Evolutionary conservation across 1,140 invertebrate species (phyloP).

Genomic region (Bombus confusus): DNA sequence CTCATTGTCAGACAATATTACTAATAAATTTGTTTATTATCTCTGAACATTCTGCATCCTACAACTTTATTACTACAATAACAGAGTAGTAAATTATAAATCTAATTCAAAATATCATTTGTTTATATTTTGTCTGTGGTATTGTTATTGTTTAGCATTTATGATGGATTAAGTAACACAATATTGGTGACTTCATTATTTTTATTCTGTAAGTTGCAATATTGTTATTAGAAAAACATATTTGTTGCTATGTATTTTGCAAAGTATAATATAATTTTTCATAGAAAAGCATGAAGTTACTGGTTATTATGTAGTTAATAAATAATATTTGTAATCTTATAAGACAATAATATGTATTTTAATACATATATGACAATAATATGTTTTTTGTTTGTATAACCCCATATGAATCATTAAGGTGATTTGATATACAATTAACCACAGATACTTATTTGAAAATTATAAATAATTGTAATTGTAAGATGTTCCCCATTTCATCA

Average conservation of each 20-base stretch:
- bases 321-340: neutral
- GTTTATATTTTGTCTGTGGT: neutral
- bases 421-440: neutral
- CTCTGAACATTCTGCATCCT: neutral
- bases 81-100: neutral
- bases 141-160: slow-evolving; percentile 20
- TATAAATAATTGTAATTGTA: neutral
- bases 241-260: neutral
- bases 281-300: slow-evolving; percentile 14
- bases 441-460: neutral
- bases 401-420: neutral
- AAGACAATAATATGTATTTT: slow-evolving; percentile 5
- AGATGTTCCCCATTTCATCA: neutral
- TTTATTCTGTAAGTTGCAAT: slow-evolving; percentile 2
- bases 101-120: slow-evolving; percentile 25
- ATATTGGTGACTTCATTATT: neutral
- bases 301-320: neutral
- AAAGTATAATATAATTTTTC: slow-evolving; percentile 1
- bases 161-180: neutral
- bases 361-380: neutral
- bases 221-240: slow-evolving; percentile 6
- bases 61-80: slow-evolving; percentile 1
- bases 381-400: neutral
- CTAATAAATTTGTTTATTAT: neutral
- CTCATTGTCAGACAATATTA: neutral